Evolutionary conservation across 1,140 invertebrate species (phyloP), one percentile per base, ranked within the genome.

Genomic region (Sesamia nonagrioides): DNA sequence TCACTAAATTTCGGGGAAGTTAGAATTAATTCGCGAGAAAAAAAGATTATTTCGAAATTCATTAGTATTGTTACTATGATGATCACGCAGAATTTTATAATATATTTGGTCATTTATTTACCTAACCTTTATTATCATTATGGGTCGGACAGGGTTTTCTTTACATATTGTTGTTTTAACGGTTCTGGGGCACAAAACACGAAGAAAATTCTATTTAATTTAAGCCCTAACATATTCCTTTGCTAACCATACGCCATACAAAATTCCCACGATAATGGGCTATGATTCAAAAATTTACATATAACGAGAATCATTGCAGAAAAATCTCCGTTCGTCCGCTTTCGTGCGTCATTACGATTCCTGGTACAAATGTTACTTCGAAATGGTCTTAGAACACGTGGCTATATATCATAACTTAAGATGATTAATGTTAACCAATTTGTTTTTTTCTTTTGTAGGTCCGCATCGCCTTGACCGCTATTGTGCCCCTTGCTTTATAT

Each of bases 241-340:
- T 68, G 21, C 74, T 15, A 15, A 56, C 74, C 17, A 63, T 61
- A 75, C 58, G 13, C 48, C 13, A 73, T 27, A 48, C 11, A 52
- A 18, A 45, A 74, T 80, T 84, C 83, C 52, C 83, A 84, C 78
- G 81, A 66, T 13, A 45, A 68, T 50, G 50, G 52, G 61, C 42
- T 72, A 71, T 83, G 82, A 82, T 82, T 85, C 82, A 82, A 77
- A 85, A 77, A 85, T 79, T 83, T 79, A 83, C 80, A 80, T 82
- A 77, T 83, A 85, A 83, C 56, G 48, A 78, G 74, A 83, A 73
- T 85, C 84, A 85, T 80, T 82, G 77, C 37, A 80, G 68, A 73
- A 77, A 79, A 77, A 77, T 79, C 69, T 81, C n/a, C 77, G 71
- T 50, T 45, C 37, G 77, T 81, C 71, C 79, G 79, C 35, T 42